Evolutionary conservation across 1,140 invertebrate species (phyloP).

Genomic region (Lysiphlebus fabarum): DNA sequence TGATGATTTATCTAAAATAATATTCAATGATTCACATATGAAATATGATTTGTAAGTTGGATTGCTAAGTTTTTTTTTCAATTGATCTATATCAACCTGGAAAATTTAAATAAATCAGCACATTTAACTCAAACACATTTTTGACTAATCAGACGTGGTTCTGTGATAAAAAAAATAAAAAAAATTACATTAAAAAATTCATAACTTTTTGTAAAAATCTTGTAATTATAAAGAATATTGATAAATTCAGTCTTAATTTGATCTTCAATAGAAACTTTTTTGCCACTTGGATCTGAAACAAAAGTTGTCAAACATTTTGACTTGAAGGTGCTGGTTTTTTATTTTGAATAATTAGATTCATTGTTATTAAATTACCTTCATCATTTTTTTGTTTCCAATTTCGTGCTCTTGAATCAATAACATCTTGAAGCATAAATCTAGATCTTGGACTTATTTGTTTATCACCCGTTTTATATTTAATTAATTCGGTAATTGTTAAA

Average conservation of each 20-base stretch:
- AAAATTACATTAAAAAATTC: no score
- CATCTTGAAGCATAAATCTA: slow-evolving; percentile 93
- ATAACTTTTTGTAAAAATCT: no score
- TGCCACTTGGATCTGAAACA: neutral
- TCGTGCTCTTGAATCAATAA: slow-evolving; percentile 80
- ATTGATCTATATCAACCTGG: slow-evolving; percentile 33
- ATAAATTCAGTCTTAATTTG: neutral
- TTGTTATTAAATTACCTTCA: slow-evolving; percentile 87
- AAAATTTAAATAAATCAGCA: slow-evolving; percentile 51
- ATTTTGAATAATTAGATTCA: slow-evolving; percentile 77
- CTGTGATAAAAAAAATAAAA: slow-evolving; percentile 27
- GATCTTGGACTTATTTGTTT: slow-evolving; percentile 72
- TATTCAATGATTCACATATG: slow-evolving; percentile 33
- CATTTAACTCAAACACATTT: slow-evolving; percentile 52
- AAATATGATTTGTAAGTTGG: slow-evolving; percentile 28
- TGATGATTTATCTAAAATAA: slow-evolving; percentile 32
- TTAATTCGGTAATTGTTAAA: slow-evolving; percentile 65
- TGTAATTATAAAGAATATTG: no score
- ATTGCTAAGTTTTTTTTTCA: slow-evolving; percentile 28
- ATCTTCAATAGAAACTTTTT: no score
- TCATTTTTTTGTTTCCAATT: slow-evolving; percentile 85
- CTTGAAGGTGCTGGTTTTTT: slow-evolving; percentile 46
- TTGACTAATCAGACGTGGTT: slow-evolving; percentile 32
- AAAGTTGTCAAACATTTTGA: slow-evolving; percentile 23
- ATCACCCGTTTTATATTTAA: slow-evolving; percentile 21